Base-by-base conservation (phyloP, 2,113 vertebrate genomes). In the Oryzias melastigma region DNA sequence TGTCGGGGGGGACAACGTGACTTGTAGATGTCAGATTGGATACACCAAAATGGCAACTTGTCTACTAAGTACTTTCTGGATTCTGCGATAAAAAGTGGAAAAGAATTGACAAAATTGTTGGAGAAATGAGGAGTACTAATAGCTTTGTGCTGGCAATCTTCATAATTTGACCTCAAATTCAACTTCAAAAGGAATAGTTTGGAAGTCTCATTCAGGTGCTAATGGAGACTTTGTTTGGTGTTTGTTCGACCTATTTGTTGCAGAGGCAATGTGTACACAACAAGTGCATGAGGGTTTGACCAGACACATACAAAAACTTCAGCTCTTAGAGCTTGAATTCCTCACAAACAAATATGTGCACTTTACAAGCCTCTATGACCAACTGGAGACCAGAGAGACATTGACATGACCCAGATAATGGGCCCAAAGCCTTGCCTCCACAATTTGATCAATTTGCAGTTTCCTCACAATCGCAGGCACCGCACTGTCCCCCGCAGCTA, bases 381-480 rank as follows among this genome's bases (percentile, higher is more conserved):
- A 83, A 85, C 84, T 63, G 75, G 76, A 87, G 85, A 88, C 86
- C 86, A 85, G 82, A 89, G 78, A 88, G 87, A 88, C 75, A 74
- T 80, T 92, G 90, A 91, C 90, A 87, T 90, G 89, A 92, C 91
- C 89, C 89, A 91, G 84, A 92, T 92, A 91, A 91, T 90, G 76
- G 89, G 86, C 83, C 77, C 79, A 88, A 91, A 90, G 84, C 89
- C 87, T 87, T 90, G 82, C 89, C 73, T 90, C 87, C 72, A 89
- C 91, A 91, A 91, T 92, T 92, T 91, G 87, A 90, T 91, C 90
- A 93, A 91, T 91, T 90, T 91, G 85, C 87, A 68, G 87, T 89
- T 87, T 85, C 82, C 71, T 84, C 81, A 86, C 73, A 85, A 77
- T 70, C 18, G 57, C 71, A 71, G 75, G 80, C 77, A 64, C 60